Evolutionary conservation across 2,797 vertebrate species (phyloP).

Genomic region (Brotula barbata): DNA sequence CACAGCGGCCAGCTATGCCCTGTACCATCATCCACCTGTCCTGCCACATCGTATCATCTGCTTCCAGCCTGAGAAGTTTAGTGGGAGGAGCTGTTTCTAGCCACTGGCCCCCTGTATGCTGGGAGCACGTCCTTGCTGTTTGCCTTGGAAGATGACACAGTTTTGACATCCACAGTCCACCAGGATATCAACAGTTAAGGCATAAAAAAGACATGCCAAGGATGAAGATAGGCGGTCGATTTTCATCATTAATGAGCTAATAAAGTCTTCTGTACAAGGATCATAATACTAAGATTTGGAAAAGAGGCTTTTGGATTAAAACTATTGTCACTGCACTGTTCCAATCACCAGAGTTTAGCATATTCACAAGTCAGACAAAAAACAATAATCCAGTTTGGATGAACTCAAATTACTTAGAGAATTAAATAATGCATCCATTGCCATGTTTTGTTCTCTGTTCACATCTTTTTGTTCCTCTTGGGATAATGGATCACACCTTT

Average conservation of each 20-base stretch:
- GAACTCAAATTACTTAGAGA: too few relatives aligned
- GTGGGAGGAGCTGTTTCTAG: slow-evolving; percentile 27
- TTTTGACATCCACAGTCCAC: slow-evolving; percentile 13
- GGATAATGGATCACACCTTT: neutral
- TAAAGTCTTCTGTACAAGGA: slow-evolving; percentile 2
- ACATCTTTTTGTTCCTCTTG: neutral
- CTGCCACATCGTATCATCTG: slow-evolving; percentile 39
- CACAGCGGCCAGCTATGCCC: slow-evolving; percentile 39
- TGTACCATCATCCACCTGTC: slow-evolving; percentile 42
- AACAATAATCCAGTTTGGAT: too few relatives aligned
- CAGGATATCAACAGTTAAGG: slow-evolving; percentile 17
- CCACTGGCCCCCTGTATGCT: slow-evolving; percentile 32
- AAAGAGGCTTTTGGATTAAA: neutral
- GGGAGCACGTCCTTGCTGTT: slow-evolving; percentile 5
- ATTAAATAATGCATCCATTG: too few relatives aligned
- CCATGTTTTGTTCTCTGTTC: too few relatives aligned
- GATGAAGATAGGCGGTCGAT: slow-evolving; percentile 8
- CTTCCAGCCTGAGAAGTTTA: slow-evolving; percentile 36
- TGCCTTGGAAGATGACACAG: slow-evolving; percentile 20
- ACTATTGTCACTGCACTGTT: neutral
- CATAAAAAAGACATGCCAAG: slow-evolving; percentile 8
- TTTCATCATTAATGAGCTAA: neutral
- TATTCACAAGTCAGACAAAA: neutral
- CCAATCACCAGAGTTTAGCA: neutral
- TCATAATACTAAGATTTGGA: neutral